These are phyloP conservation scores for Monoplex corrugatus DNA, from an alignment of 2,888 invertebrate genomes.

Conservation along the genomic window DNA sequence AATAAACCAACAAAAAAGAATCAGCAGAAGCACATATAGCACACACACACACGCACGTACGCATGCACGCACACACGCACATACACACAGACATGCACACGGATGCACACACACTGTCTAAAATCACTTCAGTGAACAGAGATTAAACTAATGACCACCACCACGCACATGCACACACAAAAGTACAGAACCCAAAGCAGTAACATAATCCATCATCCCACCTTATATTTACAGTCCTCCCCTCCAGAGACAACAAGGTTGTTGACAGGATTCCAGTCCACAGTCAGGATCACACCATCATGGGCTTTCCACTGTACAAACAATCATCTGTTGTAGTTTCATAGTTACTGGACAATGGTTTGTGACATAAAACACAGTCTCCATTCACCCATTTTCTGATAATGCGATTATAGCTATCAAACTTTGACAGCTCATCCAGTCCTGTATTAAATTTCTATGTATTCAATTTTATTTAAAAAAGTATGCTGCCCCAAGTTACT, in stretches of 20 bases:
- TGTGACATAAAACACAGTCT: background rate
- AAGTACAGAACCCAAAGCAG: background rate
- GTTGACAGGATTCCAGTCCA: constrained; percentile 85
- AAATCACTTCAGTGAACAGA: too few species aligned
- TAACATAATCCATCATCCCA: constrained; percentile 72
- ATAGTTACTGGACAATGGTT: background rate
- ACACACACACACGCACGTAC: background rate
- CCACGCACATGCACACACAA: background rate
- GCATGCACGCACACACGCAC: too few species aligned
- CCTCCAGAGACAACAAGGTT: constrained; percentile 85
- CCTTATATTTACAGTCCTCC: constrained; percentile 91
- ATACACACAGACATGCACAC: too few species aligned
- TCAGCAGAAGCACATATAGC: too few species aligned
- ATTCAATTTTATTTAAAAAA: too few species aligned
- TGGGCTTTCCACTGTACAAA: constrained; percentile 96
- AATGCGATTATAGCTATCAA: too few species aligned
- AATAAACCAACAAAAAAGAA: too few species aligned
- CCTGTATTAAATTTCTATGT: too few species aligned
- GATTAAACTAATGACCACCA: too few species aligned
- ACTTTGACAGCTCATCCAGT: too few species aligned
- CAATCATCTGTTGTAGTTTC: background rate
- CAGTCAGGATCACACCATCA: constrained; percentile 92
- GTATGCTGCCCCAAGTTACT: too few species aligned
- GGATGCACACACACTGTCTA: too few species aligned
- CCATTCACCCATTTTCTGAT: background rate